Evolutionary conservation across 2,888 invertebrate species (phyloP), one percentile per base, ranked within the genome.

Genomic region (Polydrusus tereticollis): DNA sequence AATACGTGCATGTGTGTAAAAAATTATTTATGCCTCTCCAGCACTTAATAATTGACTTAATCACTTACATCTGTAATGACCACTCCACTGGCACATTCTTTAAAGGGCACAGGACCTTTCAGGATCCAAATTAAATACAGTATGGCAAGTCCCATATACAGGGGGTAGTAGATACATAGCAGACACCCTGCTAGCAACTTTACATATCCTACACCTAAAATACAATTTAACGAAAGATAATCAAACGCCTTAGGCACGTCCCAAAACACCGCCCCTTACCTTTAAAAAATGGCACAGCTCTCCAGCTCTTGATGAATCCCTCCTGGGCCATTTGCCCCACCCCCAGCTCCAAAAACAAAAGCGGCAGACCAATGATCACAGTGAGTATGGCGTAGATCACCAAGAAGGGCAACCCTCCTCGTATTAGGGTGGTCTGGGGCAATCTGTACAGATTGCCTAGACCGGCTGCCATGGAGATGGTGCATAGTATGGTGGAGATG

Each of bases 281-380:
- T 88, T 86, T 89, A 80, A 91, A 89, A 78, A 91, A 87, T 0
- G 91, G 91, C 41, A 91, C 90, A 0, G 90, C 90, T 75, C 88
- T 86, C 90, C 90, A 91, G 18, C 90, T 86, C 57, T 90, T 90
- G 4, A 89, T 89, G 18, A 89, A 87, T 26, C 91, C 91, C 78
- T 90, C 90, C 80, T 90, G 90, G 68, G 90, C 89, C 67, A 91
- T 86, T 81, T 91, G 90, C 5, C 91, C 91, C 0, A 90, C 83
- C 0, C 90, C 88, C 18, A 91, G 85, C 82, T 91, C 90, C 64
- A 91, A 84, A 76, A 90, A 86, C 0, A 88, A 85, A n/a, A 88
- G 81, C 0, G 91, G 91, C 36, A 90, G 82, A 1, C 89, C 90
- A 16, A 90, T 83, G 2, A 86, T 73, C 5, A 88, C 72, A 73